A percentile compares a stretch with the other conserved stretches of the same genome.
Evolutionary conservation across 2,888 invertebrate species (phyloP).

Genomic region (Lepidocyrtoides sp.): DNA sequence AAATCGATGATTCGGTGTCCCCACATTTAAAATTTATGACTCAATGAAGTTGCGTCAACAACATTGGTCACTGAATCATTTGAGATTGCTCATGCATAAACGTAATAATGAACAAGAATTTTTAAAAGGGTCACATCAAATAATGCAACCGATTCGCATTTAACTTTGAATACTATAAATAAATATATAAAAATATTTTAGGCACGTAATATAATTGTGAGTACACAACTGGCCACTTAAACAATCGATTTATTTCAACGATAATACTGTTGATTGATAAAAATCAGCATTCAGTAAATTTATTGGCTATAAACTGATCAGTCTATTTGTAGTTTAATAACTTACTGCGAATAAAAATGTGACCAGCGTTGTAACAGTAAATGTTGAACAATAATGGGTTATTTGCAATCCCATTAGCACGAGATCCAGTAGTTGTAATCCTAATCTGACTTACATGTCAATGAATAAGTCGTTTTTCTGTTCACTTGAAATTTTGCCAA

Average conservation of each 20-base stretch:
- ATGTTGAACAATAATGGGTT: not conserved
- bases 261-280: not conserved
- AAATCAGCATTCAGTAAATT: not conserved
- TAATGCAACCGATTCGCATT: not conserved
- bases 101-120: not conserved
- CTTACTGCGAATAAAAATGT: not conserved
- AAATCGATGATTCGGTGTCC: not conserved
- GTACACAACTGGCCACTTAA: not conserved
- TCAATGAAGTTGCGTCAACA: constrained; percentile 4
- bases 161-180: not conserved
- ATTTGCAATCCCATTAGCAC: not conserved
- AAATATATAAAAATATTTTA: not conserved
- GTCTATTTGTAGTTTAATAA: constrained; percentile 25
- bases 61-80: not conserved
- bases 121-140: not conserved
- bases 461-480: not conserved
- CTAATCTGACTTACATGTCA: not conserved
- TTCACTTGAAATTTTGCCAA: constrained; percentile 3
- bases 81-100: not conserved
- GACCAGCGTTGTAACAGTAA: not conserved
- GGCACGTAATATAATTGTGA: not conserved
- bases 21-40: not conserved
- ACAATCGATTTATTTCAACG: not conserved
- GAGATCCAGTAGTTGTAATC: constrained; percentile 4
- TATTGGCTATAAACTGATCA: constrained; percentile 39